Percentiles rank a stretch among this genome's conserved stretches.
These are phyloP conservation scores for Amphiduros pacificus DNA, from an alignment of 2,888 invertebrate genomes.

Conservation along the genomic window DNA sequence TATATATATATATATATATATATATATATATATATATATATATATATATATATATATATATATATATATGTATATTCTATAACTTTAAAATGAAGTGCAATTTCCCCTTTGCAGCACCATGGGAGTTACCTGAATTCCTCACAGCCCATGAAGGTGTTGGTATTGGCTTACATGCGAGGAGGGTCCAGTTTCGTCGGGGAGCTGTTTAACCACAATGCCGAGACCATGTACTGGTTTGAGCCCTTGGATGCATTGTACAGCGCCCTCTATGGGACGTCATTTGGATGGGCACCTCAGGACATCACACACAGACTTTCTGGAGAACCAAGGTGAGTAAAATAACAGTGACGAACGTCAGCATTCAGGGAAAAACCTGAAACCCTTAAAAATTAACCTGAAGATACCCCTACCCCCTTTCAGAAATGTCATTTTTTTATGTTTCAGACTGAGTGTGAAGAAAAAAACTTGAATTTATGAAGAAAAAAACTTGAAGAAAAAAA, in stretches of 20 bases:
- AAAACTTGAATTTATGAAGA: too few species aligned
- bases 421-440: too few species aligned
- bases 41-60: neutral
- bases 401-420: too few species aligned
- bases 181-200: constrained; percentile 24
- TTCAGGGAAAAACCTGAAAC: too few species aligned
- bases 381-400: too few species aligned
- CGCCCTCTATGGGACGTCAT: constrained; percentile 18
- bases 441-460: too few species aligned
- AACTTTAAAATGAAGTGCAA: neutral
- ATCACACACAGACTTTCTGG: constrained; percentile 14
- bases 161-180: constrained; percentile 22
- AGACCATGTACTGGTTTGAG: constrained; percentile 24
- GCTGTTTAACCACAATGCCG: constrained; percentile 21
- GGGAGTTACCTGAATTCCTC: neutral
- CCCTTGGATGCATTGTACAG: constrained; percentile 24
- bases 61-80: neutral
- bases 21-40: too few species aligned
- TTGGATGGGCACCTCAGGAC: constrained; percentile 25
- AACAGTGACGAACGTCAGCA: too few species aligned
- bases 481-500: too few species aligned
- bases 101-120: constrained; percentile 4
- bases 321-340: constrained; percentile 5
- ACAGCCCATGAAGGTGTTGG: constrained; percentile 16
- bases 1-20: too few species aligned